Conservation (phyloP, 1,140 invertebrate species). For the Proales similis region DNA sequence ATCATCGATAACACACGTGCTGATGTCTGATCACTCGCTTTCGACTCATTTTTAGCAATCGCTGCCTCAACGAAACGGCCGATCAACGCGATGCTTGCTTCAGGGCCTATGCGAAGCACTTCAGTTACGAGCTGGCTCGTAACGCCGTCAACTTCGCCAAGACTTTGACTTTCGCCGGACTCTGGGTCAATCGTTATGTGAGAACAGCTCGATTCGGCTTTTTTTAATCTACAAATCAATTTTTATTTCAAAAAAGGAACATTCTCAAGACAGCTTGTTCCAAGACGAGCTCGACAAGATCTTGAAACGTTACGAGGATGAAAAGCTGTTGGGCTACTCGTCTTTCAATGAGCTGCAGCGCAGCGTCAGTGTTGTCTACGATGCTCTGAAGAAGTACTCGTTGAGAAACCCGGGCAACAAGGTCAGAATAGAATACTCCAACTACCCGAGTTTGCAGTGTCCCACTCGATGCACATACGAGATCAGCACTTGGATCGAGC, state of each 20-base stretch:
- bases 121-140: conserved; percentile 13
- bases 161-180: conserved; percentile 8
- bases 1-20: too few species aligned
- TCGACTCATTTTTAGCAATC: too few species aligned
- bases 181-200: conserved; percentile 26
- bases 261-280: conserved; percentile 7
- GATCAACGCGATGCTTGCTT: conserved; percentile 1
- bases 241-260: conserved; percentile 15
- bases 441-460: conserved; percentile 30
- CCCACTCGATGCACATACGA: conserved; percentile 14
- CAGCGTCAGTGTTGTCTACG: too few species aligned
- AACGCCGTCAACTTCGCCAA: conserved; percentile 33
- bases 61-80: too few species aligned
- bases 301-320: conserved; percentile 7
- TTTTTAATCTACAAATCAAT: neutral
- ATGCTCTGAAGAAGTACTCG: too few species aligned
- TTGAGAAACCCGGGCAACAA: too few species aligned
- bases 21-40: too few species aligned
- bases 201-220: neutral
- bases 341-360: neutral
- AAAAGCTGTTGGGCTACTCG: neutral
- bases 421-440: too few species aligned
- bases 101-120: conserved; percentile 11
- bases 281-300: conserved; percentile 4
- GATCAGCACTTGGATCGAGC: neutral